Percentiles rank a stretch among this genome's conserved stretches.
Evolutionary conservation across 2,113 vertebrate genomes (phyloP).

Genomic region (Cisticola juncidis): DNA sequence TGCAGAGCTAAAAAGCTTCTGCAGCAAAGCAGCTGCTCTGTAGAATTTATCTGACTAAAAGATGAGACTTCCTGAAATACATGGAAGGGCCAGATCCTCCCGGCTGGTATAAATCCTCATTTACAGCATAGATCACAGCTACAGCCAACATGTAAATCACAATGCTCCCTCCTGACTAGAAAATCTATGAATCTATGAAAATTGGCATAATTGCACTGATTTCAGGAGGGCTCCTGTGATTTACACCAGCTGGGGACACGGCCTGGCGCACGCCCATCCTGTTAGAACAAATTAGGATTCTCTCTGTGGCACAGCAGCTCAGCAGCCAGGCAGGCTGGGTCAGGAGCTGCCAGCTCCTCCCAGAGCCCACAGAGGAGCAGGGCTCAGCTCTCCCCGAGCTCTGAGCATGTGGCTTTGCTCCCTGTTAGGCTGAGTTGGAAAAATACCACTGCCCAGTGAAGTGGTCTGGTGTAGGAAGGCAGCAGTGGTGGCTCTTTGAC

Average conservation of each 20-base stretch:
- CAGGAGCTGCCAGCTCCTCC: neutral
- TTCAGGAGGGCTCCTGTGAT: slow-evolving; percentile 36
- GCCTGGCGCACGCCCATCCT: neutral
- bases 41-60: neutral
- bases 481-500: neutral
- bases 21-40: neutral
- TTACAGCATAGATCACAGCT: slow-evolving; percentile 43
- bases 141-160: slow-evolving; percentile 54
- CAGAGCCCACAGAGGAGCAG: accelerated
- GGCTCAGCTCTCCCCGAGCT: neutral
- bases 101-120: slow-evolving; percentile 22
- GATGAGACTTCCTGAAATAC: slow-evolving; percentile 14
- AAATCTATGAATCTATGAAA: slow-evolving; percentile 60
- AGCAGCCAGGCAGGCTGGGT: neutral
- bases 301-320: neutral
- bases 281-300: slow-evolving; percentile 50
- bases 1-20: neutral
- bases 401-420: neutral
- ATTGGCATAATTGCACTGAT: slow-evolving; percentile 61
- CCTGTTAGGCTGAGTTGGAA: neutral
- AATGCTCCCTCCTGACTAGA: slow-evolving; percentile 39
- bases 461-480: neutral
- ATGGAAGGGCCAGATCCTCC: neutral
- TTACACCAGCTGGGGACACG: neutral
- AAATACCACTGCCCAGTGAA: neutral